These are phyloP conservation scores for Sciurus niger DNA, from an alignment of 2,113 vertebrate genomes.

Conservation along the genomic window DNA sequence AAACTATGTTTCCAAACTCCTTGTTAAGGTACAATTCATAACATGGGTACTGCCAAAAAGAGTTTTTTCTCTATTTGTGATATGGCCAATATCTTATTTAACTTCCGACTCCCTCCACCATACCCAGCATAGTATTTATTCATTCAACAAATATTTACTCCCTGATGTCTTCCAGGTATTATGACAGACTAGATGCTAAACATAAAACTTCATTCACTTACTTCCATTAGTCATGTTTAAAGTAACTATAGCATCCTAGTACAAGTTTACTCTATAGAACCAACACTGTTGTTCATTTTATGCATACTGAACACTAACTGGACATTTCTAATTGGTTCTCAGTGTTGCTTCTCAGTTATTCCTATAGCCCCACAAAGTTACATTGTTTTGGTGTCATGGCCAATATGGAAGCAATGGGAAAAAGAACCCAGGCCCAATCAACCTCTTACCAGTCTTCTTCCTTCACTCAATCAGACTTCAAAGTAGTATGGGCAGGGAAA, in stretches of 20 bases:
- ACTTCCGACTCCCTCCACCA: not conserved
- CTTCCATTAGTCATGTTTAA: not conserved
- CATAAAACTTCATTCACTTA: not conserved
- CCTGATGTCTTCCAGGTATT: not conserved
- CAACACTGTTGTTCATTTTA: not conserved
- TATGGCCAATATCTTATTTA: not conserved
- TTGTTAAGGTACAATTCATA: not conserved
- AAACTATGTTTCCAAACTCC: not conserved
- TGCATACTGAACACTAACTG: not conserved
- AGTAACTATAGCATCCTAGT: not conserved
- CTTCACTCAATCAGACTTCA: not conserved
- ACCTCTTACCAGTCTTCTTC: constrained; percentile 55
- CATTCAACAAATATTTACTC: not conserved
- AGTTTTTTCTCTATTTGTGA: not conserved
- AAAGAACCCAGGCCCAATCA: not conserved
- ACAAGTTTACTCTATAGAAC: not conserved
- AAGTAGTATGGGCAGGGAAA: constrained; percentile 67
- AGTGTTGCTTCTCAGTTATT: not conserved
- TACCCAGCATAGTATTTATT: not conserved
- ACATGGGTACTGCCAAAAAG: too few species aligned
- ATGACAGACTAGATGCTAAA: not conserved
- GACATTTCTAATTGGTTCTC: not conserved
- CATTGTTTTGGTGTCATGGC: constrained; percentile 34
- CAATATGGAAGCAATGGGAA: constrained; percentile 19
- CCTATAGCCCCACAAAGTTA: not conserved